Percentiles rank a stretch among this genome's conserved stretches.
Evolutionary conservation across 2,113 vertebrate species (phyloP).

Genomic region (Ia io): DNA sequence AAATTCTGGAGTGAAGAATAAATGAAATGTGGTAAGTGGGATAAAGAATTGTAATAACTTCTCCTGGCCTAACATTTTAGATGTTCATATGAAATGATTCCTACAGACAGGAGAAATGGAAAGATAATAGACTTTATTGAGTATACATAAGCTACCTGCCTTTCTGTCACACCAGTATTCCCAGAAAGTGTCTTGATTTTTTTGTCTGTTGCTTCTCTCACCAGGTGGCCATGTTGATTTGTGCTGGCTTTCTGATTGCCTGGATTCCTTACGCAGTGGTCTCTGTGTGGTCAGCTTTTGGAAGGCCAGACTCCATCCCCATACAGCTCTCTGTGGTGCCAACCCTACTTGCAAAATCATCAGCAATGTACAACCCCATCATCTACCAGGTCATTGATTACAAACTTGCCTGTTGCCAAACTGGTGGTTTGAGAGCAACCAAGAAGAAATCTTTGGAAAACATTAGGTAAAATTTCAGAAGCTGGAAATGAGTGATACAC

Average conservation of each 20-base stretch:
- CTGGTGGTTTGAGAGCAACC: constrained; percentile 76
- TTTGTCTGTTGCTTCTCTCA: constrained; percentile 6
- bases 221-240: constrained; percentile 97
- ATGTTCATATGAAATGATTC: neutral
- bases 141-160: neutral
- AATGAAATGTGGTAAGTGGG: neutral
- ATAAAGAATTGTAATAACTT: neutral
- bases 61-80: neutral
- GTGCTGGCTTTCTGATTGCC: constrained; percentile 94
- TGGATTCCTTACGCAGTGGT: constrained; percentile 97
- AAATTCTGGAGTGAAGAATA: neutral
- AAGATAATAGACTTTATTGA: neutral
- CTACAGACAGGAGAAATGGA: neutral
- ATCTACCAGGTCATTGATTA: constrained; percentile 94
- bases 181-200: neutral
- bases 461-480: constrained; percentile 84
- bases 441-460: constrained; percentile 83
- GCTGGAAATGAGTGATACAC: neutral
- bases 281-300: constrained; percentile 94
- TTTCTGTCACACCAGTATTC: neutral
- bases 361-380: constrained; percentile 97
- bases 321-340: constrained; percentile 92
- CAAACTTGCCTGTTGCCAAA: constrained; percentile 83
- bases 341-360: constrained; percentile 93
- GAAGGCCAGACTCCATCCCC: constrained; percentile 89